These are phyloP conservation scores for Aplochiton taeniatus DNA, from an alignment of 2,797 vertebrate genomes.

Conservation along the genomic window DNA sequence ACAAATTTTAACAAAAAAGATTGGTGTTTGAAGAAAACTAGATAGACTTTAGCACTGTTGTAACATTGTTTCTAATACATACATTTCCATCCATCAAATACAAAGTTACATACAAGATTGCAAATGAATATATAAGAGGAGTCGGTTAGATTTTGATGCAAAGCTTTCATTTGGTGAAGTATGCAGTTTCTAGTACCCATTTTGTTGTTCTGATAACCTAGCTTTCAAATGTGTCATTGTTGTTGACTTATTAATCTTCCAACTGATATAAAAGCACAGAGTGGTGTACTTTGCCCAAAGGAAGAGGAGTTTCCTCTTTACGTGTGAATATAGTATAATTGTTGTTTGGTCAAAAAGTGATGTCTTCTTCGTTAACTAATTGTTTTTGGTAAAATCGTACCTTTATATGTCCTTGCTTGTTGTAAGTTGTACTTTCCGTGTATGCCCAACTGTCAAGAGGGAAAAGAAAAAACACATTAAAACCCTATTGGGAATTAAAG, in stretches of 20 bases:
- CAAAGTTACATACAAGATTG: neutral
- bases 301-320: conserved; percentile 48
- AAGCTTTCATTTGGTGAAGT: conserved; percentile 29
- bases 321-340: conserved; percentile 63
- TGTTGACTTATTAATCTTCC: conserved; percentile 51
- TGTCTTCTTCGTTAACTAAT: conserved; percentile 62
- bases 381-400: conserved; percentile 25
- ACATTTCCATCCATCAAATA: neutral
- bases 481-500: conserved; percentile 45
- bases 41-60: conserved; percentile 31
- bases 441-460: conserved; percentile 44
- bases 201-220: conserved; percentile 43
- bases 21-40: neutral
- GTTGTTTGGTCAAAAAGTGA: conserved; percentile 67
- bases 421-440: conserved; percentile 67
- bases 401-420: conserved; percentile 61
- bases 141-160: neutral
- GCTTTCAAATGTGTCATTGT: conserved; percentile 46
- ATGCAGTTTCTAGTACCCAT: conserved; percentile 37
- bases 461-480: conserved; percentile 49
- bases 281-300: conserved; percentile 52
- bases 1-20: neutral
- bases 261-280: conserved; percentile 59
- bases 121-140: no score
- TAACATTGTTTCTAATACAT: conserved; percentile 42